Evolutionary conservation across 2,888 invertebrate genomes (phyloP).

Genomic region (Acleris emargana): DNA sequence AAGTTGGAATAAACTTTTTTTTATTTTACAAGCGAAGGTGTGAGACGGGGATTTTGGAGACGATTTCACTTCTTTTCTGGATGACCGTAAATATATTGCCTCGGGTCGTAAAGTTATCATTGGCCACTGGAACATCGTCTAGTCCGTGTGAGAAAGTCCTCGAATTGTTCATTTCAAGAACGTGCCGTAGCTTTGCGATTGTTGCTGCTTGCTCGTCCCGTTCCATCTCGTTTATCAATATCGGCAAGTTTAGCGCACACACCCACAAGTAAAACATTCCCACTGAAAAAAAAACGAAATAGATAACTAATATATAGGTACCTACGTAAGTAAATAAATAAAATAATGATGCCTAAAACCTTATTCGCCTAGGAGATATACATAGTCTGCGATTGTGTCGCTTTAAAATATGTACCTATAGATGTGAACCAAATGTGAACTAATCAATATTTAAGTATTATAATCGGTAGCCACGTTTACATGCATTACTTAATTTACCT

Average conservation of each 20-base stretch:
- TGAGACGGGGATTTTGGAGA: constrained; percentile 23
- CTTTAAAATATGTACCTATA: no score
- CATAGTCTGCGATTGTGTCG: no score
- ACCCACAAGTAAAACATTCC: constrained; percentile 77
- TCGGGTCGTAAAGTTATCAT: neutral
- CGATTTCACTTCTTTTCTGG: constrained; percentile 12
- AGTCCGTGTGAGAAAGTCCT: constrained; percentile 38
- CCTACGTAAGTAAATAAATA: neutral
- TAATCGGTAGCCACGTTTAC: no score
- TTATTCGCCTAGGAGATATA: no score
- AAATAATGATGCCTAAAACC: no score
- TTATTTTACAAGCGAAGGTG: constrained; percentile 5
- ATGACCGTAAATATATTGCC: constrained; percentile 22
- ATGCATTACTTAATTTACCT: no score
- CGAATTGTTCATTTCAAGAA: constrained; percentile 53
- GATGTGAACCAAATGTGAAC: no score
- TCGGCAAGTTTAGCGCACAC: constrained; percentile 69
- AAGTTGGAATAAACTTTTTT: no score
- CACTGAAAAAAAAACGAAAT: constrained; percentile 57
- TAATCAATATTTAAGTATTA: no score
- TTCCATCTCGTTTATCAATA: constrained; percentile 72
- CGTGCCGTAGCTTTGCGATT: constrained; percentile 59
- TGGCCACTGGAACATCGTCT: constrained; percentile 41
- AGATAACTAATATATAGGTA: neutral
- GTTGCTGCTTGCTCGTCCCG: constrained; percentile 66